phyloP scores from a whole-genome alignment of 2,888 invertebrate genomes.

The Orthonychiurus folsomi region DNA sequence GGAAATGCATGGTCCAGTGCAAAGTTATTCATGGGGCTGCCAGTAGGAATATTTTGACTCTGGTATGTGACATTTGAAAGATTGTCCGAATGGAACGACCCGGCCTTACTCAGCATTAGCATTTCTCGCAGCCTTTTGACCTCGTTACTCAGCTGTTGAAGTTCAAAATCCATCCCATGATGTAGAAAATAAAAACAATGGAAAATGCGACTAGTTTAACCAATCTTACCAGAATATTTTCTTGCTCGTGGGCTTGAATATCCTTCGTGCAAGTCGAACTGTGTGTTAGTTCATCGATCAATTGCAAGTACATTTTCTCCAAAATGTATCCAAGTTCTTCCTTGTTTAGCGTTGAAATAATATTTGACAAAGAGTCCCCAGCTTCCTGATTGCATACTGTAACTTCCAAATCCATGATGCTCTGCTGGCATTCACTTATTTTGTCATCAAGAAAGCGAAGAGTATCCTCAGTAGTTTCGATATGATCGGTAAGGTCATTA shows the following conservation, averaged over 20 bases:
- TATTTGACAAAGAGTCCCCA: not conserved
- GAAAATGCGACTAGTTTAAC: too few species aligned
- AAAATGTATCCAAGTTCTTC: constrained; percentile 71
- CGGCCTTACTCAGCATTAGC: too few species aligned
- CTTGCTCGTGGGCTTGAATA: not conserved
- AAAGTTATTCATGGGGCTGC: too few species aligned
- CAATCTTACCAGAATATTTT: not conserved
- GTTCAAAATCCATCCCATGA: too few species aligned
- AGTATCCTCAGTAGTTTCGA: constrained; percentile 58
- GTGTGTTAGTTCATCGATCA: constrained; percentile 3
- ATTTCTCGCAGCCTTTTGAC: not conserved
- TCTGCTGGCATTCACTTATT: not conserved
- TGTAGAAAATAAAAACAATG: not conserved
- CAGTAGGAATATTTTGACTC: too few species aligned
- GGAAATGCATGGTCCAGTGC: too few species aligned
- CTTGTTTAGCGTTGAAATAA: constrained; percentile 44
- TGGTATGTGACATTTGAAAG: too few species aligned
- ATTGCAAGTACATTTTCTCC: constrained; percentile 58
- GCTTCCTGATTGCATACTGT: not conserved
- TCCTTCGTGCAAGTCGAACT: not conserved
- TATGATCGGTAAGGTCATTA: constrained; percentile 61
- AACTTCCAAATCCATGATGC: not conserved
- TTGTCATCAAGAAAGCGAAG: not conserved
- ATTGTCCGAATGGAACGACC: too few species aligned
- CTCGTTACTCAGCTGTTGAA: not conserved